Base-by-base conservation (phyloP, 2,888 invertebrate genomes). In the Halictus ligatus region DNA sequence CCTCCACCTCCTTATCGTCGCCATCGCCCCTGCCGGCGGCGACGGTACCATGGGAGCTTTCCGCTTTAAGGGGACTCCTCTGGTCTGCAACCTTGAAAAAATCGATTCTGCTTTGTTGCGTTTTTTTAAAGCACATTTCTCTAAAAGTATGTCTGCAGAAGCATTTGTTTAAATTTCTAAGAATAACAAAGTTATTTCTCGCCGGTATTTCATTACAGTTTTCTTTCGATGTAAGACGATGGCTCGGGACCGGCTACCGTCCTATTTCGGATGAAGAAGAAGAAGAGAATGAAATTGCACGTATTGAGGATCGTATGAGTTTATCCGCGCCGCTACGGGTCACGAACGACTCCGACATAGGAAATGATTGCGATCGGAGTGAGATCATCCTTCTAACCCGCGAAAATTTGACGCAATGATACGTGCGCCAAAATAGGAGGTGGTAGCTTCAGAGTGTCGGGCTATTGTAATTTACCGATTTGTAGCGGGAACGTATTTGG, bases 381-480 rank as follows among this genome's bases (percentile, higher is more conserved):
- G 18, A 81, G 78, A 75, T 80, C 64, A 64, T 83, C 74, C 60
- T 48, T 60, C 15, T 6, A 25, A 48, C 29, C 35, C 69, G 40
- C 18, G 84, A 60, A 74, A 84, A 80, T 84, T 86, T 74, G 75
- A 85, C 79, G 43, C 29, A 71, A n/a, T 21, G 43, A 71, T 71
- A 71, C 40, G 69, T 21, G 40, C 40, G 5, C 29, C 29, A 29
- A 64, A 64, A 18, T 3, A 35, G 29, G 29, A 6, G 29, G 18
- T 29, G 3, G 64, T 8, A 18, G 29, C 29, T 18, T 7, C 64
- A 25, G 29, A 18, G 5, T n/a, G 43, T 10, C 43, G 13, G 13
- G 71, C 71, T 48, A 21, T 46, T 58, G 85, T 85, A 86, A 86
- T 86, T 85, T 73, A 54, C 85, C 73, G 86, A 85, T 81, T 86